Base-by-base conservation (phyloP, 2,797 vertebrate species). In the Acipenser transmontanus region DNA sequence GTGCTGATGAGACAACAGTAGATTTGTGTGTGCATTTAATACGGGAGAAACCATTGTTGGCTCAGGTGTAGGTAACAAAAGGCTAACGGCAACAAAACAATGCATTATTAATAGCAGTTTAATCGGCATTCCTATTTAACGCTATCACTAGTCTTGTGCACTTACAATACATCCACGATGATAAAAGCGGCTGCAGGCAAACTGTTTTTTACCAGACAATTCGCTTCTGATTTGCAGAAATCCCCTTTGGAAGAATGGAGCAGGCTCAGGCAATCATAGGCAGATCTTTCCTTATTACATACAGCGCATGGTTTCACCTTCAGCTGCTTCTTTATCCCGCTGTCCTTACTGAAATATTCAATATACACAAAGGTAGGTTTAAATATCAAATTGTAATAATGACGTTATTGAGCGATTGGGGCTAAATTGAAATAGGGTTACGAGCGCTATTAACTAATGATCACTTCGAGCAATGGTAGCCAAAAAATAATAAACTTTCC, bases 1-100 rank as follows among this genome's bases (percentile, higher is more conserved):
- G 88, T 86, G 85, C 88, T 86, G 89, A 89, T 88, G 87, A 91
- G 89, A 93, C 92, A 93, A 93, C 91, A 90, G 90, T 89, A 81
- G 81, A 89, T 79, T 0, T 34, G 76, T 76, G 76, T 74, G 90
- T 86, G 89, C 84, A 89, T 90, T 88, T 88, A 90, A 89, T 90
- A 82, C 81, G 85, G 89, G 73, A 75, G 81, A 77, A 77, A 81
- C 86, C 88, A 88, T 80, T 80, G 73, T 65, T 4, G 66, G 63
- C 62, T 64, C 73, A 72, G 81, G 89, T 88, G 87, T 57, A 71
- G 48, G 34, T 9, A 67, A 69, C 74, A 75, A 73, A 50, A 13
- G 8, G 6, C 6, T 50, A 8, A 8, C 13, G 48, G 20, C 6
- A 13, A 17, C 49, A 66, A 47, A 56, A 49, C 6, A 34, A 34